Evolutionary conservation across 2,113 vertebrate genomes (phyloP), one percentile per base, ranked within the genome.

Genomic region (Osmerus mordax): DNA sequence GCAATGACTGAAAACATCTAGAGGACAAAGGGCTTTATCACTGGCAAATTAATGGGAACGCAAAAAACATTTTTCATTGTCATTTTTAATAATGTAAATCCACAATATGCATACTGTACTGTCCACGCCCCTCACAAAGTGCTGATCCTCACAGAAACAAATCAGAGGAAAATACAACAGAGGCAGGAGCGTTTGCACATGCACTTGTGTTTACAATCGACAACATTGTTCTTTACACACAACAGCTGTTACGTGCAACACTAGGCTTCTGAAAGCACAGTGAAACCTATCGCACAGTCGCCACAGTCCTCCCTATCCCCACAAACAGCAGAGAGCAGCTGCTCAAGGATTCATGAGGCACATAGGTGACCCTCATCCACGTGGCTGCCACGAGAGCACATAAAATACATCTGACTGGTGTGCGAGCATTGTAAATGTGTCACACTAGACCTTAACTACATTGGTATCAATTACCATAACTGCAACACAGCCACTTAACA

Each of bases 311-410:
- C 7, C 77, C 81, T 79, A 73, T 70, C 73, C 80, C 19, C 71
- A 74, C 66, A 36, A 70, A 77, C 78, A 75, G 84, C 83, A 56
- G 72, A 77, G 70, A 86, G 89, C 87, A 89, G 87, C 90, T 91
- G 89, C 75, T 92, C 87, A 90, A 91, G 87, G 88, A 91, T 91
- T 91, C 90, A 91, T 88, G 87, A 91, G 87, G 87, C 88, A 89
- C 88, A 77, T 82, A 87, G 88, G 85, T 89, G 88, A 91, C 88
- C 89, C 91, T 87, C 78, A 82, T 86, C 85, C 82, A 79, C 52
- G 79, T 83, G 83, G 82, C 82, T 83, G 76, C 76, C 81, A 83
- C 80, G 11, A 61, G 81, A 88, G 88, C 83, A 84, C 86, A 91
- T 91, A 90, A 92, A 92, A 86, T 87, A 88, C 84, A 82, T 87